phyloP scores from a whole-genome alignment of 2,113 vertebrate genomes.

The Poicephalus meyeri region DNA sequence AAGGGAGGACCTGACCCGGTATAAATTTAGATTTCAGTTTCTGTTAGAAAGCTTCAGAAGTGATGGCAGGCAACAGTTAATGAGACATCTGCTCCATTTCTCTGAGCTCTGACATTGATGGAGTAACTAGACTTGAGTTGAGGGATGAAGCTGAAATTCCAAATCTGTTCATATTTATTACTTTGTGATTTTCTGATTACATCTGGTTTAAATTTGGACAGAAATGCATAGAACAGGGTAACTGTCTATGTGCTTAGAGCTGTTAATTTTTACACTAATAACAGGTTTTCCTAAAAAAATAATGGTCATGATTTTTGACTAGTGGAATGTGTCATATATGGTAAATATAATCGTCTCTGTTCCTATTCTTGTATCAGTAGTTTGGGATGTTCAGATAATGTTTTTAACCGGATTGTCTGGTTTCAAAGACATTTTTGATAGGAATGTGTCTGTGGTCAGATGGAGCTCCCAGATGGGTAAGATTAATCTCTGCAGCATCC shows the following conservation, averaged over 20 bases:
- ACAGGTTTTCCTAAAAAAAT: background rate
- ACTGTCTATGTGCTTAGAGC: background rate
- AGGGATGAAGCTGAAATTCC: slow-evolving; percentile 2
- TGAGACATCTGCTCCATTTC: slow-evolving; percentile 46
- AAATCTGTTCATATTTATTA: background rate
- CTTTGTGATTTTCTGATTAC: slow-evolving; percentile 26
- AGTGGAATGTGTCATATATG: background rate
- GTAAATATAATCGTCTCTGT: background rate
- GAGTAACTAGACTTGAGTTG: slow-evolving; percentile 36
- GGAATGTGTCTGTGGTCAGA: background rate
- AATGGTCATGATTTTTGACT: background rate
- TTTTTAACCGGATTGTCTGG: background rate
- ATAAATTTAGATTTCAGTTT: background rate
- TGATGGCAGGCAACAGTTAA: slow-evolving; percentile 49
- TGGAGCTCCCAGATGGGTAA: background rate
- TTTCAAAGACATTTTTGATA: background rate
- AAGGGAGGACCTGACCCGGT: background rate
- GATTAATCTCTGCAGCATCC: background rate
- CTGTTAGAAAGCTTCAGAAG: background rate
- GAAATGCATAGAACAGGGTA: background rate
- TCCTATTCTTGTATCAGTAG: background rate
- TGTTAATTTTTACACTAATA: background rate
- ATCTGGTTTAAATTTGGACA: slow-evolving; percentile 48
- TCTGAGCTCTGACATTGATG: background rate
- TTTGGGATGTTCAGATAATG: background rate